Evolutionary conservation across 2,797 vertebrate genomes (phyloP).

Genomic region (Poeciliopsis paucimaculata): DNA sequence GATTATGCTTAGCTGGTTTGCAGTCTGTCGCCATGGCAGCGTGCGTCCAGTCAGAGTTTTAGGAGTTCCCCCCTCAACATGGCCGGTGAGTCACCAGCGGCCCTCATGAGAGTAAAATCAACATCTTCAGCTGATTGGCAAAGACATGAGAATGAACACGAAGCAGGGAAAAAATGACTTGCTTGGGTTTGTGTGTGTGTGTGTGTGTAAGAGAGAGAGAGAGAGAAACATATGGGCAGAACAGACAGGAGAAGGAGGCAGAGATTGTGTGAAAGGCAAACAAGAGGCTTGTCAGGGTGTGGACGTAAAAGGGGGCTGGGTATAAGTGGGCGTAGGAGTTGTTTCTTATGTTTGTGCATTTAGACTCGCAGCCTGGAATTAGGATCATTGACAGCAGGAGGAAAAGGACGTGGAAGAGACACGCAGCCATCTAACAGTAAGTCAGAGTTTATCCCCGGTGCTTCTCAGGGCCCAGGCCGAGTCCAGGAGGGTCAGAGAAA

Average conservation of each 20-base stretch:
- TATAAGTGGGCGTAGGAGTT: constrained; percentile 63
- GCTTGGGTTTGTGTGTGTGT: constrained; percentile 9
- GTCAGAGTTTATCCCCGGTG: constrained; percentile 31
- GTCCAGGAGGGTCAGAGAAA: background rate
- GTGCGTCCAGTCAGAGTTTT: constrained; percentile 39
- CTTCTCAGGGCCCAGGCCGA: background rate
- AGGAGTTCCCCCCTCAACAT: constrained; percentile 59
- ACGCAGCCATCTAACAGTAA: constrained; percentile 56
- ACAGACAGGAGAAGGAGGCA: constrained; percentile 16
- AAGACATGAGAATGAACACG: constrained; percentile 39
- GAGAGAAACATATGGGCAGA: constrained; percentile 6
- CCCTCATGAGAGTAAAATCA: constrained; percentile 28
- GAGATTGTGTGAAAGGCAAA: constrained; percentile 43
- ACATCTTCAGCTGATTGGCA: constrained; percentile 52
- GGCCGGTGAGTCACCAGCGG: constrained; percentile 63
- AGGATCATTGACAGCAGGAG: constrained; percentile 58
- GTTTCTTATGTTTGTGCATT: constrained; percentile 61
- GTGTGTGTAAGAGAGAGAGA: background rate
- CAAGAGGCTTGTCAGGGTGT: constrained; percentile 63
- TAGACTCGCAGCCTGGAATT: constrained; percentile 62
- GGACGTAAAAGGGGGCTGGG: constrained; percentile 65
- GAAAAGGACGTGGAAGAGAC: constrained; percentile 56
- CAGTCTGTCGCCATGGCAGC: constrained; percentile 69
- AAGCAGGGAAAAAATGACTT: constrained; percentile 20
- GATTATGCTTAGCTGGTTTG: constrained; percentile 28